Evolutionary conservation across 2,113 vertebrate genomes (phyloP), one percentile per base, ranked within the genome.

Genomic region (Phyllopteryx taeniolatus): DNA sequence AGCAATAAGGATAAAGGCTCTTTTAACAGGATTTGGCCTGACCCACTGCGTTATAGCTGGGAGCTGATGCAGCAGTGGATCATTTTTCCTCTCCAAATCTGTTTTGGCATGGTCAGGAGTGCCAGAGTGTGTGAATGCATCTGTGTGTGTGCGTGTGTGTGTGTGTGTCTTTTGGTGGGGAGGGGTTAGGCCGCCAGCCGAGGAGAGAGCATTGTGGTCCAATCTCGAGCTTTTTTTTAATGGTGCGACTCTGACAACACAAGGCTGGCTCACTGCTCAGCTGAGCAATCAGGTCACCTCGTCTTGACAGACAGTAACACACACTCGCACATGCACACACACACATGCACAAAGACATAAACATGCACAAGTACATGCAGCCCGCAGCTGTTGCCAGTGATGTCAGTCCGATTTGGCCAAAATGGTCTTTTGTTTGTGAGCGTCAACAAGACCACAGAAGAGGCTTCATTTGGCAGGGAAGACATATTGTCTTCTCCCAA

Each of bases 261-360:
- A 79, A 82, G 75, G 82, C 81, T 67, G 85, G 88, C 87, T 91
- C 87, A 71, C 90, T 91, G 87, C 88, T 87, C 91, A 91, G 91
- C 90, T 92, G 91, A 93, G 91, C 90, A 92, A 92, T 93, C 93
- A 92, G 92, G 91, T 92, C 92, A 92, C 77, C 84, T 81, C 84
- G 72, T 88, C 86, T 86, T 86, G 83, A 89, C 88, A 89, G 85
- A 83, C 80, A 76, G 83, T 81, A 82, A 83, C 83, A 82, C 72
- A 72, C 76, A 22, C 68, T 19, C 75, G 75, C 81, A 75, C 70
- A 78, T 65, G 78, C 77, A 27, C 44, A 78, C 74, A n/a, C 39
- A 14, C 42, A 27, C 5, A 61, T 35, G 84, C 84, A 73, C 85
- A 14, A 44, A 31, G 43, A 47, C 44, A 43, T 47, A 66, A 66